A percentile compares a stretch with the other conserved stretches of the same genome.
Evolutionary conservation across 2,888 invertebrate genomes (phyloP).

Genomic region (Himalopsyche japonica): DNA sequence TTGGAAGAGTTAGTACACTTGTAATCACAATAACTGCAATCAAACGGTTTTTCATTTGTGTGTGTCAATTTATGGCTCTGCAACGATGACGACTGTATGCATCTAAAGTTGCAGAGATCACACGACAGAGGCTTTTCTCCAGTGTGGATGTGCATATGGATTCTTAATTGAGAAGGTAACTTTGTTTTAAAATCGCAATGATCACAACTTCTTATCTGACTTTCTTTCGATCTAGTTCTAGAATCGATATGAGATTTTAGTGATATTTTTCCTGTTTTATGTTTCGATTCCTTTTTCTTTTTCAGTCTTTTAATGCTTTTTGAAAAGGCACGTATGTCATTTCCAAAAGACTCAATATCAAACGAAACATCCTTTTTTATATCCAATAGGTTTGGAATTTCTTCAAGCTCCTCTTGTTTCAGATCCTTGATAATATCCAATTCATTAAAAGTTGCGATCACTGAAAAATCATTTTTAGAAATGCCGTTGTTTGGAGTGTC

Average conservation of each 20-base stretch:
- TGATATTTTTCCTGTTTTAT: neutral
- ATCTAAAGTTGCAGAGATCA: slow-evolving; percentile 29
- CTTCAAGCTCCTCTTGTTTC: slow-evolving; percentile 19
- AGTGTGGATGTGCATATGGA: slow-evolving; percentile 24
- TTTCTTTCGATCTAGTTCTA: slow-evolving; percentile 4
- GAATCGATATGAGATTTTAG: neutral
- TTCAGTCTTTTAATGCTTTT: slow-evolving; percentile 5
- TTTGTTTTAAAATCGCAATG: slow-evolving; percentile 25
- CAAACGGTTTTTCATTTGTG: slow-evolving; percentile 28
- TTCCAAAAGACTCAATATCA: neutral
- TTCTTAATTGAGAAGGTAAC: slow-evolving; percentile 18
- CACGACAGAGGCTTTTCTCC: slow-evolving; percentile 32
- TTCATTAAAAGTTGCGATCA: neutral
- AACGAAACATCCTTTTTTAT: neutral
- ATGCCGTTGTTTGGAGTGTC: neutral
- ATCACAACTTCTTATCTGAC: slow-evolving; percentile 4
- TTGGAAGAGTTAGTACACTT: slow-evolving; percentile 34
- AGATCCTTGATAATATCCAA: neutral
- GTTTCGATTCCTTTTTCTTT: slow-evolving; percentile 3
- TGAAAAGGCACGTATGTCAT: slow-evolving; percentile 2
- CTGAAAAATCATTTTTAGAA: neutral
- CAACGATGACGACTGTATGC: slow-evolving; percentile 25
- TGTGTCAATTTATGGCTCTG: slow-evolving; percentile 22
- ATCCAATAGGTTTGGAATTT: neutral
- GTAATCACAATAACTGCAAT: slow-evolving; percentile 32